A percentile compares a stretch with the other conserved stretches of the same genome.
phyloP scores from a whole-genome alignment of 2,113 vertebrate species.

The Macquaria australasica region DNA sequence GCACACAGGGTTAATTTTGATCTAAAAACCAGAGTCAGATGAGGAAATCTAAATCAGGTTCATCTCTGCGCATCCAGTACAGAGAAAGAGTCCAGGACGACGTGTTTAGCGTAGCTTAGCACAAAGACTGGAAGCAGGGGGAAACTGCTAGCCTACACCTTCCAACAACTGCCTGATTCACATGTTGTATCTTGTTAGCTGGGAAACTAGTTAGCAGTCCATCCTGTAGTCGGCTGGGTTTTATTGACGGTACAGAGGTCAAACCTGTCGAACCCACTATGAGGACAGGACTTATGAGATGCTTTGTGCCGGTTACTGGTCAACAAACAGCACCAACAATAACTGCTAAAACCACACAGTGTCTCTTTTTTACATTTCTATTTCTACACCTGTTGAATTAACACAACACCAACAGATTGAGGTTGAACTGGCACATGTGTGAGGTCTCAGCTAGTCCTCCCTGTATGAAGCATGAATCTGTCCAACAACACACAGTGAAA shows the following conservation, averaged over 20 bases:
- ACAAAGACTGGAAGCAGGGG: no score
- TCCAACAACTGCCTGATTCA: no score
- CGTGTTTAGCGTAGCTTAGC: no score
- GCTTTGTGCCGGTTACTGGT: neutral
- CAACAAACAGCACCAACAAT: neutral
- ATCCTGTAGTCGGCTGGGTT: neutral
- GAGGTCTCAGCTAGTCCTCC: neutral
- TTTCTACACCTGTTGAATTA: neutral
- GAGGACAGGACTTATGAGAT: no score
- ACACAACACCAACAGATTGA: neutral
- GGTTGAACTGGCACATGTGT: neutral
- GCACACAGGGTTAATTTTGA: no score
- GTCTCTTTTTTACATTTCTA: neutral
- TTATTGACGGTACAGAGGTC: neutral
- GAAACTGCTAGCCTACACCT: no score
- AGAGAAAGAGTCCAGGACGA: no score
- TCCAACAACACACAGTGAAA: conserved; percentile 2
- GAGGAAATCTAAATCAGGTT: no score
- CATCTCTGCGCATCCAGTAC: no score
- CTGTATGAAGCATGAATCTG: neutral
- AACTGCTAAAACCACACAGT: no score
- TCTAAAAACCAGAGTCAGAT: no score
- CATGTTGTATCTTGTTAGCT: neutral
- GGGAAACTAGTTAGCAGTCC: neutral
- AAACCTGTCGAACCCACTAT: neutral